A percentile compares a stretch with the other conserved stretches of the same genome.
phyloP scores from a whole-genome alignment of 2,797 vertebrate genomes.

The Sebastes glaucus region DNA sequence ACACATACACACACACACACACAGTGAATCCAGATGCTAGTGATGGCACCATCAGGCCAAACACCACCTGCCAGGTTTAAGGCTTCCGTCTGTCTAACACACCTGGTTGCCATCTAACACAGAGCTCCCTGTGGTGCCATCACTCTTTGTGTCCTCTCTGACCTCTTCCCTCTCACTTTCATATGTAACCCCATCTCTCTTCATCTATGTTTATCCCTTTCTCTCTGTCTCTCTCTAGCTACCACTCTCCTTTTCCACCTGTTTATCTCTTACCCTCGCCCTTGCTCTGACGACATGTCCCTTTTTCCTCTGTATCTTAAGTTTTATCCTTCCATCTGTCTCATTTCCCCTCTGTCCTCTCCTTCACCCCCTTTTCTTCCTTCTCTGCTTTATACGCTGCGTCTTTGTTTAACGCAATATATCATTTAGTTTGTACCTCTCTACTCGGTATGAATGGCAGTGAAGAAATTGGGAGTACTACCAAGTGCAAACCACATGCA shows the following conservation, averaged over 20 bases:
- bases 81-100: conserved; percentile 61
- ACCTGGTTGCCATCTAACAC: conserved; percentile 62
- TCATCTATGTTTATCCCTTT: conserved; percentile 13
- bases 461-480: neutral
- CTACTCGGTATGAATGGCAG: conserved; percentile 7
- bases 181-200: conserved; percentile 2
- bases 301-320: neutral
- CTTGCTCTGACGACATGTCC: neutral
- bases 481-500: conserved; percentile 8
- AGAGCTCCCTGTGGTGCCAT: conserved; percentile 47
- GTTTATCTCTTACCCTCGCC: conserved; percentile 11
- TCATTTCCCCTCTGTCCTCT: conserved; percentile 16
- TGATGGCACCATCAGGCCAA: conserved; percentile 53
- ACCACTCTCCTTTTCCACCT: conserved; percentile 16
- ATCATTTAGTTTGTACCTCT: conserved; percentile 8
- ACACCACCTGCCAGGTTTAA: conserved; percentile 62
- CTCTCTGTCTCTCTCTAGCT: neutral
- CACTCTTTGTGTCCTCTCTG: conserved; percentile 58
- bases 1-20: neutral
- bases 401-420: conserved; percentile 22
- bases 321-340: conserved; percentile 18
- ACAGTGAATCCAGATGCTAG: conserved; percentile 54
- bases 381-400: neutral
- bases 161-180: conserved; percentile 51
- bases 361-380: neutral